Conservation (phyloP, 2,888 invertebrate species). For the Drosophila testacea region DNA sequence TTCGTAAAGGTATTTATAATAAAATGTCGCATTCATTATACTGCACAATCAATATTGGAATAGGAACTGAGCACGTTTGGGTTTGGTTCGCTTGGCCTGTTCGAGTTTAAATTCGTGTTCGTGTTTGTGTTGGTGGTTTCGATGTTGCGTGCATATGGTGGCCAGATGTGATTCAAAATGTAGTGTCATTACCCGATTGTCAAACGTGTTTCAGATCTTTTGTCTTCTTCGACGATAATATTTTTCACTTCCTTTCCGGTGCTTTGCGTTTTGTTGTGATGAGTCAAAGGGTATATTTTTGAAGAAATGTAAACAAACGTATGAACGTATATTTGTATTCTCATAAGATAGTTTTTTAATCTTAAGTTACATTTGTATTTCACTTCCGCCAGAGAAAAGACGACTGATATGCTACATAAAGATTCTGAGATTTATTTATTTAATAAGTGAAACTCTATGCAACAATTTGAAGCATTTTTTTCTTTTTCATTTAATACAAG, state of each 20-base stretch:
- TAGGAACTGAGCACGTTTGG: background rate
- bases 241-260: constrained; percentile 17
- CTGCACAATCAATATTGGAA: constrained; percentile 9
- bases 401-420: background rate
- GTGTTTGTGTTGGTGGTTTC: background rate
- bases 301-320: background rate
- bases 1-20: constrained; percentile 15
- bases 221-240: constrained; percentile 32
- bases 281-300: constrained; percentile 26
- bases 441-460: background rate
- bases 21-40: constrained; percentile 13
- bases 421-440: background rate
- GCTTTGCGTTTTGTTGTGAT: constrained; percentile 8
- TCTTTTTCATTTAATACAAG: too few species aligned
- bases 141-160: constrained; percentile 49
- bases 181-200: constrained; percentile 56
- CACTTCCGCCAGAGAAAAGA: background rate
- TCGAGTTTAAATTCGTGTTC: background rate
- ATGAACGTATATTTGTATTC: background rate
- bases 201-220: constrained; percentile 52
- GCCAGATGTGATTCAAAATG: constrained; percentile 71
- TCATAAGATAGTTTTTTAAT: background rate
- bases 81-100: background rate
- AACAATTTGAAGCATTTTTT: too few species aligned
- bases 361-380: background rate